Conservation (phyloP, 1,140 invertebrate species). For the Mya arenaria region DNA sequence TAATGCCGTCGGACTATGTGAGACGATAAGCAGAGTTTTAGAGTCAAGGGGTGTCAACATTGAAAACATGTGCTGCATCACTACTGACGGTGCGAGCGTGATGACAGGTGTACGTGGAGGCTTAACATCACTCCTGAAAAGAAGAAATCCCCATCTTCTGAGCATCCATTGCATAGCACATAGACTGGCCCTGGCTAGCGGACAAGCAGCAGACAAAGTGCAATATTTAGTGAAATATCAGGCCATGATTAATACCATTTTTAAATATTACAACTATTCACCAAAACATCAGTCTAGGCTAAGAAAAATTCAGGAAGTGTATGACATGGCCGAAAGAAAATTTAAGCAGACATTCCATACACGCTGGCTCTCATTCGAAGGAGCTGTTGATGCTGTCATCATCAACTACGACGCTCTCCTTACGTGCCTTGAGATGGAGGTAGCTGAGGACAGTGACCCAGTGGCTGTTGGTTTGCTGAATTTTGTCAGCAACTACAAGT, state of each 20-base stretch:
- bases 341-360: not conserved
- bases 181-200: not conserved
- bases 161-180: conserved; percentile 5
- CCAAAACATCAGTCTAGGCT: not conserved
- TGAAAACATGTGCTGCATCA: not conserved
- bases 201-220: not conserved
- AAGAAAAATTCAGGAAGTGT: not conserved
- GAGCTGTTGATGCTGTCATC: not conserved
- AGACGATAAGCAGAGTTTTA: no score
- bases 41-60: no score
- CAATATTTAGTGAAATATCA: not conserved
- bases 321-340: not conserved
- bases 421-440: not conserved
- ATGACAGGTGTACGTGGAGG: not conserved
- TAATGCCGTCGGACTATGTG: no score
- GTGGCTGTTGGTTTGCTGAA: not conserved
- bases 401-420: not conserved
- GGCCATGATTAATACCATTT: not conserved
- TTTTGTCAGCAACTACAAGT: not conserved
- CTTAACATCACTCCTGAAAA: not conserved
- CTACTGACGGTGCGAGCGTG: conserved; percentile 3
- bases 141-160: not conserved
- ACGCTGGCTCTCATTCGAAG: not conserved
- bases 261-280: not conserved
- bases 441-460: not conserved